Conservation (phyloP, 2,113 vertebrate species). For the Lophius piscatorius region DNA sequence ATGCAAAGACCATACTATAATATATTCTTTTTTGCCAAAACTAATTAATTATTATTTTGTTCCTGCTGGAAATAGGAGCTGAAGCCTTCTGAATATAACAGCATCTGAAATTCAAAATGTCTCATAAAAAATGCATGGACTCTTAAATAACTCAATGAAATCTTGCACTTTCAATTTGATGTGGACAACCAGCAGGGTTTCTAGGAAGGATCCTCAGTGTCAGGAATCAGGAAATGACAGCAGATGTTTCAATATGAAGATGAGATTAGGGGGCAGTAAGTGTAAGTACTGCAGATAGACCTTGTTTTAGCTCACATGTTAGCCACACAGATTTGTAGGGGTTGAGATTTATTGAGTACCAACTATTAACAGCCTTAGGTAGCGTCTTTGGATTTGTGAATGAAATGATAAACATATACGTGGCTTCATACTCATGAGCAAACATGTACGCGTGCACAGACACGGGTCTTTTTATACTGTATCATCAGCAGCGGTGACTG, state of each 20-base stretch:
- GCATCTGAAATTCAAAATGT: neutral
- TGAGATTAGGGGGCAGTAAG: conserved; percentile 4
- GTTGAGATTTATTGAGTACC: conserved; percentile 17
- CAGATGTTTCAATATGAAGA: conserved; percentile 2
- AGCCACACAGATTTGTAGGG: conserved; percentile 10
- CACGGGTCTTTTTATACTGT: conserved; percentile 53
- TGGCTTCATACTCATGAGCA: conserved; percentile 35
- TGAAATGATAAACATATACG: conserved; percentile 20
- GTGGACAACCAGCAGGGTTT: neutral
- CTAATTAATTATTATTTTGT: neutral
- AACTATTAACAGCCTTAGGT: conserved; percentile 26
- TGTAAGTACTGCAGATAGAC: conserved; percentile 9
- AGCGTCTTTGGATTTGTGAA: neutral
- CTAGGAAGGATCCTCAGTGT: neutral
- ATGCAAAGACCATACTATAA: neutral
- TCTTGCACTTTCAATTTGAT: conserved; percentile 12
- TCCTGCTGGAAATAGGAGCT: neutral
- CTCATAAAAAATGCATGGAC: neutral
- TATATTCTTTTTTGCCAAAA: neutral
- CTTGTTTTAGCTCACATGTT: conserved; percentile 13
- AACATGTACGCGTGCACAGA: conserved; percentile 44
- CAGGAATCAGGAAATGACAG: no score
- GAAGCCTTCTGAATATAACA: no score
- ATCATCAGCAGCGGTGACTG: conserved; percentile 53
- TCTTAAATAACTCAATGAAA: no score